These are phyloP conservation scores for Hydropotes inermis DNA, from an alignment of 2,113 vertebrate genomes.

Conservation along the genomic window DNA sequence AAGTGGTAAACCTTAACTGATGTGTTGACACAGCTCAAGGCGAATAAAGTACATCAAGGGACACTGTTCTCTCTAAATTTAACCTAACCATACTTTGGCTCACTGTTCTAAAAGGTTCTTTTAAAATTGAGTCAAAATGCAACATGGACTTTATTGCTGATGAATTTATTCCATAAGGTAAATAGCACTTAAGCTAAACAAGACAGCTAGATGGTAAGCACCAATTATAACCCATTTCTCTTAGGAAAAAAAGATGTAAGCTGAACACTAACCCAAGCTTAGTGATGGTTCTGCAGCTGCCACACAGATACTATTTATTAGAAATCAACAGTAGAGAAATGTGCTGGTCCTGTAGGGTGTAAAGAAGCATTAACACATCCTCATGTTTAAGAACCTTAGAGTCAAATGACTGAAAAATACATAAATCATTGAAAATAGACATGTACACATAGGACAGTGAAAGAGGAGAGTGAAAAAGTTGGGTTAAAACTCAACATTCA, in stretches of 20 bases:
- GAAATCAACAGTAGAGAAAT: constrained; percentile 32
- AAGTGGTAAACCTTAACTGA: constrained; percentile 5
- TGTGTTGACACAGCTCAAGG: neutral
- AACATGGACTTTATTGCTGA: neutral
- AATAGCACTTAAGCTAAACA: constrained; percentile 19
- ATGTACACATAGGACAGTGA: neutral
- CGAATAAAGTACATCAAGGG: neutral
- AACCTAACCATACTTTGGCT: neutral
- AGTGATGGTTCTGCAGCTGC: neutral
- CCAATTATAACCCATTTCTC: neutral
- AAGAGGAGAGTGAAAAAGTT: neutral
- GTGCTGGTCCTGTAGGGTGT: neutral
- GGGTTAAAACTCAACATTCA: neutral
- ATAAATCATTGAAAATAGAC: neutral
- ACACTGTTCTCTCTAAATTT: neutral
- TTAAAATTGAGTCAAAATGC: constrained; percentile 14
- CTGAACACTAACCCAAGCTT: neutral
- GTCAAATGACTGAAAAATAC: neutral
- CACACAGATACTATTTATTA: neutral
- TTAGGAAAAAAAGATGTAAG: neutral
- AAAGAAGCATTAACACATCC: neutral
- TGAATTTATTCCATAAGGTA: neutral
- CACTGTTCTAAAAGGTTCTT: neutral
- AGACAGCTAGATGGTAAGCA: neutral
- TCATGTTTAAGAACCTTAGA: constrained; percentile 1